Conservation (phyloP, 64 coral and sea anemone genomes). For the Platygyra sinensis region DNA sequence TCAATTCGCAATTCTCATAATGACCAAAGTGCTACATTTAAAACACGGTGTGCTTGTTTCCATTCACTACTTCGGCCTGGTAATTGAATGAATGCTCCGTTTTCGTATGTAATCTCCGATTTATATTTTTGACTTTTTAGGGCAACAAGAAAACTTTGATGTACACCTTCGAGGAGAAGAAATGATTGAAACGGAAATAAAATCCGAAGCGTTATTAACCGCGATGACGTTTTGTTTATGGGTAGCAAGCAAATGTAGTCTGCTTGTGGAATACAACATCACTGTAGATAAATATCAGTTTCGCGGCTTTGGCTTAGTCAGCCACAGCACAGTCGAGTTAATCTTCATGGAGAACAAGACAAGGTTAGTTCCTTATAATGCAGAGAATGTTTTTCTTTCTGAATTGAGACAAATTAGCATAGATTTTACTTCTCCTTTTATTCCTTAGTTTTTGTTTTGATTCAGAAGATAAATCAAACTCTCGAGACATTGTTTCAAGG, state of each 20-base stretch:
- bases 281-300: neutral
- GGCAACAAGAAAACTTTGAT: neutral
- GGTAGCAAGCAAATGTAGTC: neutral
- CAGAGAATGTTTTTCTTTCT: no score
- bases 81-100: neutral
- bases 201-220: neutral
- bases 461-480: no score
- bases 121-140: neutral
- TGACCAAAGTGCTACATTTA: no score
- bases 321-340: neutral
- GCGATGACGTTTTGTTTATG: conserved; percentile 14
- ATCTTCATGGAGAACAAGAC: neutral
- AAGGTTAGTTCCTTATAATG: neutral
- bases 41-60: no score
- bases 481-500: no score
- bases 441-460: no score
- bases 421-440: no score
- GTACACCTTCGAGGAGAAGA: neutral
- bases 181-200: neutral
- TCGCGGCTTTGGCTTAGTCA: neutral
- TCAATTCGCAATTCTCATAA: no score
- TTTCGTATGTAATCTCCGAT: neutral
- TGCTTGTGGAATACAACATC: neutral
- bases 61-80: no score
- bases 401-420: no score